Percentiles rank a stretch among this genome's conserved stretches.
phyloP scores from a whole-genome alignment of 2,888 invertebrate species.

The Cryptosula pallasiana region DNA sequence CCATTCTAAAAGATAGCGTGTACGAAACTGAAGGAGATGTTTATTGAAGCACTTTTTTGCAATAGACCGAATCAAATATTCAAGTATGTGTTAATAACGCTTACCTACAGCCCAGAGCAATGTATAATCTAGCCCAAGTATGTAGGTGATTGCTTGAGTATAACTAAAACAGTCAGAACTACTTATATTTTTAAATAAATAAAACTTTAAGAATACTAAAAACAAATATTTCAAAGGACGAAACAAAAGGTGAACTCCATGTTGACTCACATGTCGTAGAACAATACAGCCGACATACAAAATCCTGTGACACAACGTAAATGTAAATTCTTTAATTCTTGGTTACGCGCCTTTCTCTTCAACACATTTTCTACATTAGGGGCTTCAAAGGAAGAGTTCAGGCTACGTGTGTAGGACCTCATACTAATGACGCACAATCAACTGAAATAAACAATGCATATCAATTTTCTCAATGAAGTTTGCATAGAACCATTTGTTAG shows the following conservation, averaged over 20 bases:
- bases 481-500: no score
- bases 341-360: neutral
- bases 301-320: neutral
- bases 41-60: no score
- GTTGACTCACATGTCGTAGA: constrained; percentile 15
- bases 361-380: neutral
- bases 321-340: neutral
- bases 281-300: neutral
- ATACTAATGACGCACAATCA: no score
- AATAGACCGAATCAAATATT: neutral
- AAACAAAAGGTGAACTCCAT: neutral
- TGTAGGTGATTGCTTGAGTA: no score
- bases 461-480: no score
- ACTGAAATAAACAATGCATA: neutral
- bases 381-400: constrained; percentile 3
- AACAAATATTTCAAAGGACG: no score
- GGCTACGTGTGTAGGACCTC: neutral
- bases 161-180: no score
- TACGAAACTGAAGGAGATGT: no score
- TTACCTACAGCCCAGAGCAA: no score
- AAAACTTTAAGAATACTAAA: no score
- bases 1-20: neutral
- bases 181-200: no score
- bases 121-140: no score
- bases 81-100: neutral